phyloP scores from a whole-genome alignment of 2,888 invertebrate genomes.

The Thymelicus sylvestris region DNA sequence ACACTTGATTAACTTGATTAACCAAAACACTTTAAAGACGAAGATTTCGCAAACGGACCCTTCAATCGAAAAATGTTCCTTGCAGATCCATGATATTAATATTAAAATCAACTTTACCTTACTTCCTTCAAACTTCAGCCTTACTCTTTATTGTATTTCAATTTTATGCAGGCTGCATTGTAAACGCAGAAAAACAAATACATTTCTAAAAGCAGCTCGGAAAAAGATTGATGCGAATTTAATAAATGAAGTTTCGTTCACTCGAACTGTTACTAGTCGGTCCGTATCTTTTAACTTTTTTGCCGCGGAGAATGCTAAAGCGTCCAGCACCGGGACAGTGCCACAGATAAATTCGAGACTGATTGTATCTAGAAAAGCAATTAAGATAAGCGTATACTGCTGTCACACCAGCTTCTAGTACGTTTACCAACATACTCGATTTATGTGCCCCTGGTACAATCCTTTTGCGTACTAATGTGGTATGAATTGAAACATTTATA shows the following conservation, averaged over 20 bases:
- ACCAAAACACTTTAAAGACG: no score
- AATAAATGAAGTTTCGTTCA: slow-evolving; percentile 19
- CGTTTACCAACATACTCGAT: slow-evolving; percentile 62
- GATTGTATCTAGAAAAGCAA: slow-evolving; percentile 65
- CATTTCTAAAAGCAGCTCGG: neutral
- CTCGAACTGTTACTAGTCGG: slow-evolving; percentile 4
- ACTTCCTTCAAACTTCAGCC: neutral
- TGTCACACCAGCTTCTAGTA: slow-evolving; percentile 70
- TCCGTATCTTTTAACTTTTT: slow-evolving; percentile 22
- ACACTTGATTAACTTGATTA: no score
- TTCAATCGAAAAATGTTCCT: no score
- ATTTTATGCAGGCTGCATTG: neutral
- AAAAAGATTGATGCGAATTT: slow-evolving; percentile 14
- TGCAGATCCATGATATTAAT: no score
- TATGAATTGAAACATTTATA: neutral
- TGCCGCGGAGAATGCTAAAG: slow-evolving; percentile 4
- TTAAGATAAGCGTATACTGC: slow-evolving; percentile 79
- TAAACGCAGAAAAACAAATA: neutral
- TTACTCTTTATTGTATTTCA: neutral
- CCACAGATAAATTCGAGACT: slow-evolving; percentile 71
- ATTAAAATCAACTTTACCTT: no score
- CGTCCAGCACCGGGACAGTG: slow-evolving; percentile 33
- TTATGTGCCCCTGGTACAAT: slow-evolving; percentile 61
- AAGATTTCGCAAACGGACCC: no score
- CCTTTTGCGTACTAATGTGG: neutral